Evolutionary conservation across 2,888 invertebrate species (phyloP), one percentile per base, ranked within the genome.

Genomic region (Bruchidius siliquastri): DNA sequence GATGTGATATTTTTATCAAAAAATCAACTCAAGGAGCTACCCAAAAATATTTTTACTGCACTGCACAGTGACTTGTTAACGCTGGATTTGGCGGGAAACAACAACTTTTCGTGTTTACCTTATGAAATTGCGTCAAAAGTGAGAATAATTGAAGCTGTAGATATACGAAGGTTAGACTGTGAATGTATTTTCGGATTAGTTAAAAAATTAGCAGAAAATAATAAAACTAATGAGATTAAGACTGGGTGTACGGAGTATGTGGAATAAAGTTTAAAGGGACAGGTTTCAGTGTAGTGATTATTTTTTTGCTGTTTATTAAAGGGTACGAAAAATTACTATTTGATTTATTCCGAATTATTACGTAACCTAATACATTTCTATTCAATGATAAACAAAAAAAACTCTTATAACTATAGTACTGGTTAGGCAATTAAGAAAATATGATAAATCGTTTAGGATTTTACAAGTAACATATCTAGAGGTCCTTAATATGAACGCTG

Each of bases 41-140:
- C 79, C 0, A 21, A 70, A n/a, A 69, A 77, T 22, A 68, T 80
- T 4, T 76, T 80, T 32, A 70, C 30, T 8, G 72, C 67, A 21
- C 22, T 78, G 0, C 70, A 74, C 20, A 67, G 32, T 22, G 75
- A 75, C n/a, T 68, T 80, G 49, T 69, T 73, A 22, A 72, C 72
- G 20, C 70, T 81, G 30, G 77, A 80, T 73, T 68, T 80, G 13
- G 68, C 77, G 2, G 72, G 74, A 0, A 81, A 80, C 69, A 76
- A 75, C 22, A 76, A 77, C 71, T 21, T 81, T 30, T 75, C 73
- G 22, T 80, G 80, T 73, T 21, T 80, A 22, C 76, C 79, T 10
- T 76, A 75, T 21, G 73, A 77, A 10, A 73, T 80, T 20, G 77
- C 77, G 0, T 74, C 70, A 8, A 72, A 72, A 49, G 79, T 79